Evolutionary conservation across 2,797 vertebrate species (phyloP).

Genomic region (Gymnoscopelus braueri): DNA sequence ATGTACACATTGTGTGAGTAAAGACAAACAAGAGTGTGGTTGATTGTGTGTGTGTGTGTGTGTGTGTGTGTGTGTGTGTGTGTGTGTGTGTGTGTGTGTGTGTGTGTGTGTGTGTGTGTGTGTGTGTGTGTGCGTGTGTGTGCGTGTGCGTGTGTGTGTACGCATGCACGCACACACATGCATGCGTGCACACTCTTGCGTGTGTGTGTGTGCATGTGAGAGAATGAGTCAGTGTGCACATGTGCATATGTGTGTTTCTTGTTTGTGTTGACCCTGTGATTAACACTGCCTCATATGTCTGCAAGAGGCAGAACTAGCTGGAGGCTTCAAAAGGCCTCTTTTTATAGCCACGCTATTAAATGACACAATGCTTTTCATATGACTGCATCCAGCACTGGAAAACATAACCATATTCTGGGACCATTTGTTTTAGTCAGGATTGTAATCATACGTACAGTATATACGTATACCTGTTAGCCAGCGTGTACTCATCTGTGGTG

Average conservation of each 20-base stretch:
- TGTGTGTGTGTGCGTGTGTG: conserved; percentile 2
- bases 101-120: conserved; percentile 31
- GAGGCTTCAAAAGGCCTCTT: conserved; percentile 50
- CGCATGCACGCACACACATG: too few species aligned
- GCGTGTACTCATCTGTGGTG: too few species aligned
- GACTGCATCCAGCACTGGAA: conserved; percentile 10
- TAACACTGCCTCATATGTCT: conserved; percentile 45
- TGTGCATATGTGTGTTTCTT: conserved; percentile 29
- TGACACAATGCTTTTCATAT: conserved; percentile 29
- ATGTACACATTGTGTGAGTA: too few species aligned
- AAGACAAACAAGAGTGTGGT: not conserved
- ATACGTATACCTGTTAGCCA: too few species aligned
- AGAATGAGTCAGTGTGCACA: not conserved
- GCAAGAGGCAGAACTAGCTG: conserved; percentile 47
- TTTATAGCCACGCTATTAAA: conserved; percentile 44
- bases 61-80: conserved; percentile 1
- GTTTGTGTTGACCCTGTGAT: conserved; percentile 48
- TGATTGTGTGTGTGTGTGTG: conserved; percentile 13
- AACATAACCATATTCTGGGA: too few species aligned
- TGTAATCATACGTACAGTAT: too few species aligned
- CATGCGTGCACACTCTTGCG: too few species aligned
- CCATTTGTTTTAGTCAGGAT: too few species aligned
- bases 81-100: conserved; percentile 25
- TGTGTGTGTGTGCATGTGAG: not conserved
- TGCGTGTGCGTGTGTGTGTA: not conserved